Evolutionary conservation across 2,888 invertebrate genomes (phyloP), one percentile per base, ranked within the genome.

Genomic region (Drepanosiphum platanoidis): DNA sequence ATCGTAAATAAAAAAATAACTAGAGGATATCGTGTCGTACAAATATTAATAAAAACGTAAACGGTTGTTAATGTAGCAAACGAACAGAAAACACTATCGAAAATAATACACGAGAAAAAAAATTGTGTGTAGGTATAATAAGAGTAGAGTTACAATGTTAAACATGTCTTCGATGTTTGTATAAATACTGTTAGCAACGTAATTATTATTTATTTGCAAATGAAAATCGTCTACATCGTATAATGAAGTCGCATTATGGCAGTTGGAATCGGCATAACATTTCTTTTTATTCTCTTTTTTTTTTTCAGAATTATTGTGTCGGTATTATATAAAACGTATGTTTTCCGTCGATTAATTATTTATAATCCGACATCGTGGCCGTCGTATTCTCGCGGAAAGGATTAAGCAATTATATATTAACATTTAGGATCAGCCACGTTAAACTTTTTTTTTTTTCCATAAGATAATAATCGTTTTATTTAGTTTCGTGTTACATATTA

Each of bases 171-270:
- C 27, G 39, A 39, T 71, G 71, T 39, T 71, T 71, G 39, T 70
- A 68, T 32, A 36, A 52, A n/a, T 70, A 70, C n/a, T 22, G 36
- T 70, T 70, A 36, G 39, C 9, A 39, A n/a, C 13, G 70, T 34
- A 70, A 39, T 71, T 71, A n/a, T n/a, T 71, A 71, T 71, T 71
- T 13, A 27, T 71, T 71, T 71, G 39, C 39, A 27, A n/a, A 22
- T 39, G 71, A 39, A 13, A 15, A 39, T 15, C 15, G 27, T 27
- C 39, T 36, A 39, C 27, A 36, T 27, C 39, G 39, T n/a, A 71
- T 2, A n/a, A 71, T 36, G 13, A 42, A 46, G 11, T 46, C 46
- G 46, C 11, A 46, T 46, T 46, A 52, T 52, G 22, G 22, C 52
- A 52, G 18, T 52, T 52, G n/a, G n/a, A 52, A 52, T 52, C 15